Evolutionary conservation across 2,797 vertebrate genomes (phyloP).

Genomic region (Cossypha niveicapilla): DNA sequence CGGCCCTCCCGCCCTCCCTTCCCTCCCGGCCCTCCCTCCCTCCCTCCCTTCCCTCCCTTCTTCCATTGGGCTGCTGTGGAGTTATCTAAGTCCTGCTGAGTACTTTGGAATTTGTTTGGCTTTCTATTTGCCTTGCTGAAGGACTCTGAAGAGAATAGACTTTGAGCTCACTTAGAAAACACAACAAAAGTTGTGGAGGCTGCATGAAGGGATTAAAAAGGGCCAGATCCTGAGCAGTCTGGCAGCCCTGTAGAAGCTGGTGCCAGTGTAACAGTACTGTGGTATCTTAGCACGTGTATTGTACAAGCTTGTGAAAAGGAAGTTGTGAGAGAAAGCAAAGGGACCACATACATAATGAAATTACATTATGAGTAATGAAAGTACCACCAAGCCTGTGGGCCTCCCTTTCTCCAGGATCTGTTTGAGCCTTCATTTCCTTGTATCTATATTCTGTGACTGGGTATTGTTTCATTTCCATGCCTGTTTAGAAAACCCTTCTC

Average conservation of each 20-base stretch:
- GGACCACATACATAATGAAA: slow-evolving; percentile 58
- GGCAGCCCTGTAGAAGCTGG: background rate
- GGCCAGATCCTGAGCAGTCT: background rate
- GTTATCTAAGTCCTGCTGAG: background rate
- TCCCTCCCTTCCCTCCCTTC: too few relatives aligned
- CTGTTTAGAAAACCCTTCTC: background rate
- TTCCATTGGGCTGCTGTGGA: background rate
- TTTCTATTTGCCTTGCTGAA: background rate
- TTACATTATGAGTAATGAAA: slow-evolving; percentile 69
- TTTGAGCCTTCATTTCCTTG: background rate
- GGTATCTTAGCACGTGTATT: background rate
- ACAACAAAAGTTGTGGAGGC: background rate
- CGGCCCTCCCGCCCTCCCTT: too few relatives aligned
- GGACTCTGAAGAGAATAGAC: background rate
- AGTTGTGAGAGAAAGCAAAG: slow-evolving; percentile 66
- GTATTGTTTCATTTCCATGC: background rate
- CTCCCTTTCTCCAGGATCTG: slow-evolving; percentile 57
- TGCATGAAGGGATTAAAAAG: background rate
- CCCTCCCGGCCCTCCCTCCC: too few relatives aligned
- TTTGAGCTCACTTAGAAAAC: background rate
- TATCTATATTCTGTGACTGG: background rate
- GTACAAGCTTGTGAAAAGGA: slow-evolving; percentile 26
- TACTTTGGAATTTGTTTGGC: background rate
- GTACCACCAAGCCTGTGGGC: slow-evolving; percentile 37
- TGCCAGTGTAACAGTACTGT: background rate